Evolutionary conservation across 2,888 invertebrate species (phyloP).

Genomic region (Coelinius sp.): DNA sequence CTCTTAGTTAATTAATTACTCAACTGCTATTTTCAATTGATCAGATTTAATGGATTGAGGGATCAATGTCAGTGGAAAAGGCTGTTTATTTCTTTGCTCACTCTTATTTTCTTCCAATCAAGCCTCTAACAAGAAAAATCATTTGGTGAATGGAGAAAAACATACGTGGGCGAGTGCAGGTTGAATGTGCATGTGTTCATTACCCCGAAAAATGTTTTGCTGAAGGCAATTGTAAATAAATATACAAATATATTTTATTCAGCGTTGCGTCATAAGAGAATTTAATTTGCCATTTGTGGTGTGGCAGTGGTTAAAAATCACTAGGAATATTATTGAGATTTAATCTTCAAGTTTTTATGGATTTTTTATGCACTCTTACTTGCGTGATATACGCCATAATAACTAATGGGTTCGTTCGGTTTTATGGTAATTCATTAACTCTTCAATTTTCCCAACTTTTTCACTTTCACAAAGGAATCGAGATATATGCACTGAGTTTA

Average conservation of each 20-base stretch:
- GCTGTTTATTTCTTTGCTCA: too few relatives aligned
- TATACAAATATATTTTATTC: background rate
- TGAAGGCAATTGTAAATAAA: background rate
- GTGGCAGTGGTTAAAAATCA: background rate
- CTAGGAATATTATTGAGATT: background rate
- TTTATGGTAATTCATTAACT: background rate
- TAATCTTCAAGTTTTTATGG: background rate
- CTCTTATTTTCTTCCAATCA: too few relatives aligned
- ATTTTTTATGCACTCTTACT: background rate
- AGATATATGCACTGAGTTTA: background rate
- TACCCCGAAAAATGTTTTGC: conserved; percentile 9
- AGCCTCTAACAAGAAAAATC: too few relatives aligned
- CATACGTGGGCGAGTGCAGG: conserved; percentile 17
- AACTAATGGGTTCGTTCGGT: background rate
- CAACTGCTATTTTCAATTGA: background rate
- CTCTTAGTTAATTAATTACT: background rate
- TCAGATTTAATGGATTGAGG: background rate
- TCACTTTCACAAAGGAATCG: conserved; percentile 1
- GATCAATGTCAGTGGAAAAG: too few relatives aligned
- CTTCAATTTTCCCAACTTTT: background rate
- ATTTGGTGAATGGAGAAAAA: background rate
- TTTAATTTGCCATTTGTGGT: background rate
- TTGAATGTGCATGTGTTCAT: conserved; percentile 15
- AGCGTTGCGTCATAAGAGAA: background rate
- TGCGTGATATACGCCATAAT: background rate